Base-by-base conservation (phyloP, 2,797 vertebrate species). In the Acridotheres tristis region DNA sequence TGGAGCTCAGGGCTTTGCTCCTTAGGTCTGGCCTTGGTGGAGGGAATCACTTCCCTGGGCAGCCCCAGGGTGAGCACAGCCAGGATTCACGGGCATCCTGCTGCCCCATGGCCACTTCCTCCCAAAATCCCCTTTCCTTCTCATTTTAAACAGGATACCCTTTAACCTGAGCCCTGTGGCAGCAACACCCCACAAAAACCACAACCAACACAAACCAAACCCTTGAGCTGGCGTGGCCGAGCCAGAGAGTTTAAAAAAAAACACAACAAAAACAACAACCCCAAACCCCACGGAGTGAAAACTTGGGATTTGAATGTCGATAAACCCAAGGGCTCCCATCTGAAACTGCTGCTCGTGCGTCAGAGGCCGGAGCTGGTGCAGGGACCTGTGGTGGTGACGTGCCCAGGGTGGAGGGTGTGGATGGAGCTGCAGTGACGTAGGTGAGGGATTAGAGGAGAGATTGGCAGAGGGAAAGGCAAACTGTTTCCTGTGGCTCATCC, bases 381-480 rank as follows among this genome's bases (percentile, higher is more conserved):
- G 84, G 69, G 82, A 73, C 83, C 61, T 38, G 88, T 10, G 88
- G 4, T 13, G 5, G 5, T 77, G 93, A 80, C 17, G 58, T 68
- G 90, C 48, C 74, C 47, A 11, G 90, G 83, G 59, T 10, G 71
- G 82, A 88, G 81, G 82, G 50, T 50, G 91, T 17, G 85, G 85
- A 88, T 74, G 78, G 88, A 83, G 73, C 69, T 0, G 14, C 13
- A 66, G 65, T 88, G 93, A 95, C 10, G 32, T 10, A 10, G 84
- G 89, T 45, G 42, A 43, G 68, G 90, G 89, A 88, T 85, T 83
- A 89, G 71, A 43, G 81, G 34, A 32, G 32, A 72, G 57, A 27
- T 5, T 40, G 84, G 89, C 84, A 83, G 61, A 67, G 88, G 85
- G 15, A 53, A 69, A 75, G 66, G 77, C 45, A 30, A 61, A 61